Evolutionary conservation across 2,113 vertebrate genomes (phyloP).

Genomic region (Menura novaehollandiae): DNA sequence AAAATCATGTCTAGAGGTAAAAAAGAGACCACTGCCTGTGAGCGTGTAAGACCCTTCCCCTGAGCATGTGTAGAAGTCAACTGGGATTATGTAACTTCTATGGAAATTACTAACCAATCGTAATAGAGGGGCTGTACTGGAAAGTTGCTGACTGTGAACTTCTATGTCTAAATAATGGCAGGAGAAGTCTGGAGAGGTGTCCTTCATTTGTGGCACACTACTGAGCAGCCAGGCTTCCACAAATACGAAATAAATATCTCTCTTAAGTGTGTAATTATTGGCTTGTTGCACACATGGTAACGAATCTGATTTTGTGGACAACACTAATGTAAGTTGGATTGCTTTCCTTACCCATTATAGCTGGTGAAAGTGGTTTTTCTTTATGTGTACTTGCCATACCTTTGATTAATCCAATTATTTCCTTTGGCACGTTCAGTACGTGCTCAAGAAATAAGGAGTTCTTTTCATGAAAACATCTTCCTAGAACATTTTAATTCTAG

Average conservation of each 20-base stretch:
- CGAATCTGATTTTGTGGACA: neutral
- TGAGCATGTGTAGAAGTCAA: neutral
- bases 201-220: neutral
- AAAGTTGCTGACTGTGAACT: neutral
- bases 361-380: neutral
- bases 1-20: neutral
- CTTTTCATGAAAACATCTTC: neutral
- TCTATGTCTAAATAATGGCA: neutral
- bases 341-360: neutral
- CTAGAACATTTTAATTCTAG: neutral
- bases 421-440: neutral
- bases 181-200: neutral
- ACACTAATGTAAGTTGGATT: neutral
- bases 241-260: neutral
- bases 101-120: neutral
- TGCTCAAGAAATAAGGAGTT: neutral
- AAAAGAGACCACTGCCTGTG: neutral
- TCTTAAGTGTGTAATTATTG: neutral
- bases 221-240: neutral
- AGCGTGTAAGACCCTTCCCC: neutral
- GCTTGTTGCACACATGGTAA: neutral
- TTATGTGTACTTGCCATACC: neutral
- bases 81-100: neutral
- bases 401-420: neutral
- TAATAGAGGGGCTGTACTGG: neutral